Evolutionary conservation across 2,797 vertebrate genomes (phyloP).

Genomic region (Alca torda): DNA sequence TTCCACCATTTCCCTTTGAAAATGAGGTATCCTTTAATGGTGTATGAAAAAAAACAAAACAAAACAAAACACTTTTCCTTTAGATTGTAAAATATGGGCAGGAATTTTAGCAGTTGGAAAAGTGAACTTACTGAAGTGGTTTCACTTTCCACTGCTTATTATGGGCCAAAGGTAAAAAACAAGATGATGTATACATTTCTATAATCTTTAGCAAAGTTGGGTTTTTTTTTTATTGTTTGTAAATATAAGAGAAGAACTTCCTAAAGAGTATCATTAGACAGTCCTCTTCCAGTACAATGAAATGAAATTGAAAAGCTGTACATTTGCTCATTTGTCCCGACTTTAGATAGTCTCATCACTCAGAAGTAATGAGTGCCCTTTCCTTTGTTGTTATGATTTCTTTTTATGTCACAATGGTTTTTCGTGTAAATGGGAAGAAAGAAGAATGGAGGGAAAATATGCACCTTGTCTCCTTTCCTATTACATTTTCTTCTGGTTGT

Average conservation of each 20-base stretch:
- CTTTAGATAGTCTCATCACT: neutral
- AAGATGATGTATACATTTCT: neutral
- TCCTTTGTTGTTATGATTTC: neutral
- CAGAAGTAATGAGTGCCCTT: neutral
- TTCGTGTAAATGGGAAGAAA: neutral
- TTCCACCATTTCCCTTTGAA: neutral
- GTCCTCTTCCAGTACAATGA: neutral
- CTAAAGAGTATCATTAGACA: neutral
- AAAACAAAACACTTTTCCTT: neutral
- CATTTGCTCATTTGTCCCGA: neutral
- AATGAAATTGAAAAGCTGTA: neutral
- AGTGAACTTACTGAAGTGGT: neutral
- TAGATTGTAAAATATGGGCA: neutral
- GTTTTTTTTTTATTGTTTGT: neutral
- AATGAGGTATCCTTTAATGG: neutral
- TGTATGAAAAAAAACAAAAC: neutral
- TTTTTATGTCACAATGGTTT: neutral
- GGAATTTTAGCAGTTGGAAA: neutral
- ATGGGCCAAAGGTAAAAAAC: neutral
- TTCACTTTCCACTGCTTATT: neutral
- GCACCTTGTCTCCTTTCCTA: neutral
- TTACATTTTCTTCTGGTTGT: neutral
- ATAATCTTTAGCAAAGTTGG: neutral
- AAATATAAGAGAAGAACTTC: neutral
- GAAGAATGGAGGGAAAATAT: neutral